A percentile compares a stretch with the other conserved stretches of the same genome.
Evolutionary conservation across 2,888 invertebrate species (phyloP).

Genomic region (Cybosia mesomella): DNA sequence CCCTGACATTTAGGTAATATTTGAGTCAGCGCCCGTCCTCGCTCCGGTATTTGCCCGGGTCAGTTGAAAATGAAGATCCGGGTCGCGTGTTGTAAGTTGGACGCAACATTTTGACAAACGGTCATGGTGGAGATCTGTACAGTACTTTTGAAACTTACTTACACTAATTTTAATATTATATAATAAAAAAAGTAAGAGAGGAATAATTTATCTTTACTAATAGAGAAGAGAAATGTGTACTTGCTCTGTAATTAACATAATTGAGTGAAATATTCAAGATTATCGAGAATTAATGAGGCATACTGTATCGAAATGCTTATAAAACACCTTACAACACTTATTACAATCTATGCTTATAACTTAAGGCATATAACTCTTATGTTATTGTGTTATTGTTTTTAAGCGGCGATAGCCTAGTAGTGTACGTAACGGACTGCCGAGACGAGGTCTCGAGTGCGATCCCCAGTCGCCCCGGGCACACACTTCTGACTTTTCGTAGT

Average conservation of each 20-base stretch:
- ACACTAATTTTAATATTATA: neutral
- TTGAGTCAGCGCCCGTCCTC: conserved; percentile 51
- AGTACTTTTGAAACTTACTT: neutral
- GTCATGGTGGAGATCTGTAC: neutral
- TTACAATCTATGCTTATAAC: too few species aligned
- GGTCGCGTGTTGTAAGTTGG: conserved; percentile 42
- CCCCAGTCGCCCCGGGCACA: too few species aligned
- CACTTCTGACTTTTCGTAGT: too few species aligned
- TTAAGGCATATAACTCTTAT: neutral
- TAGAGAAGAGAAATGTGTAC: neutral
- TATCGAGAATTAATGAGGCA: conserved; percentile 1
- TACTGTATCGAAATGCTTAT: neutral
- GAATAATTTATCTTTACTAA: too few species aligned
- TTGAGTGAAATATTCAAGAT: neutral
- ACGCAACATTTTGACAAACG: conserved; percentile 18
- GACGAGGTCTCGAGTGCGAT: too few species aligned
- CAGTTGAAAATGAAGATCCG: conserved; percentile 53
- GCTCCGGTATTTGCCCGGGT: conserved; percentile 60
- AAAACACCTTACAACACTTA: neutral
- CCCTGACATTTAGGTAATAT: conserved; percentile 49
- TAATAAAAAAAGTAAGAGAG: neutral
- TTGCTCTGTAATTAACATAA: neutral
- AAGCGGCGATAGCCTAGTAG: too few species aligned
- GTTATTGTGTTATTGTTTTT: neutral
- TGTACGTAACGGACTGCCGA: too few species aligned